Conservation (phyloP, 2,888 invertebrate genomes). For the Marronus borbonicus region DNA sequence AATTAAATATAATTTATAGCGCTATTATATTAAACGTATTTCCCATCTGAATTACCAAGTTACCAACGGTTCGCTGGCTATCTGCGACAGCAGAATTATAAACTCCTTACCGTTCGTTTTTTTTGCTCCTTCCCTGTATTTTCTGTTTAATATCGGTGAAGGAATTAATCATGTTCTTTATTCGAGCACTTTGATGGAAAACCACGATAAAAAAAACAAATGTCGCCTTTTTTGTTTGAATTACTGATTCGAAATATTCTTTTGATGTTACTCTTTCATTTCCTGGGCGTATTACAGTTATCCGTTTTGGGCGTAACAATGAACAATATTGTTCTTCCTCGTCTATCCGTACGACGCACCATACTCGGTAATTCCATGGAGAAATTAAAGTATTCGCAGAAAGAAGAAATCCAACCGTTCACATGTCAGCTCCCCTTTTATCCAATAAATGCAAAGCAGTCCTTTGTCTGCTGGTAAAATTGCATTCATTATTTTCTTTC, state of each 20-base stretch:
- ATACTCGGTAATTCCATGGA: constrained; percentile 35
- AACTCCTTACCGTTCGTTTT: constrained; percentile 26
- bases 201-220: constrained; percentile 31
- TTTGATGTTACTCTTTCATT: constrained; percentile 41
- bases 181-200: constrained; percentile 29
- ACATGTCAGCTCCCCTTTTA: constrained; percentile 11
- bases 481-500: constrained; percentile 24
- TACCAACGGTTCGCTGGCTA: constrained; percentile 23
- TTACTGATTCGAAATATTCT: constrained; percentile 31
- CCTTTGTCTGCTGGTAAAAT: constrained; percentile 21
- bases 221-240: constrained; percentile 38
- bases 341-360: constrained; percentile 3
- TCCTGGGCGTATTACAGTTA: constrained; percentile 32
- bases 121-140: neutral
- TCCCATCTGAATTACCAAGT: constrained; percentile 23
- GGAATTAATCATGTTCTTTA: constrained; percentile 32
- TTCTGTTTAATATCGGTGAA: constrained; percentile 37
- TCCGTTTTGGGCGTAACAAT: constrained; percentile 29
- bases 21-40: constrained; percentile 34
- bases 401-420: constrained; percentile 25
- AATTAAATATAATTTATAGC: constrained; percentile 37
- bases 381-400: constrained; percentile 38
- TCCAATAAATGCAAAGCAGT: constrained; percentile 40
- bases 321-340: constrained; percentile 30
- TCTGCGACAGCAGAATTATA: constrained; percentile 14